A percentile compares a stretch with the other conserved stretches of the same genome.
Conservation (phyloP, 2,888 invertebrate species). For the Mellilla xanthometata region DNA sequence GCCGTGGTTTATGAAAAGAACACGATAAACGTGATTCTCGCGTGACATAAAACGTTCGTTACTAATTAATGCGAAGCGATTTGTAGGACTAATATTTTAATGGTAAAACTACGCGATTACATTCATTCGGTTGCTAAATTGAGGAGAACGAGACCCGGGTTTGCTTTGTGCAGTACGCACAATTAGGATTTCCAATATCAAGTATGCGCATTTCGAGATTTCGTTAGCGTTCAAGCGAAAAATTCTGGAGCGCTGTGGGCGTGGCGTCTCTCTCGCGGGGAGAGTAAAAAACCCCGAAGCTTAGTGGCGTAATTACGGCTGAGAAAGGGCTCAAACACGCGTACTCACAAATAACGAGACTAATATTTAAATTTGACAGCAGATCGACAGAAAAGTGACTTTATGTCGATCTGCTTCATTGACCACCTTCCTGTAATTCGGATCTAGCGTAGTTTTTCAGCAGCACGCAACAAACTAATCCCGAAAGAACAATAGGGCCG, state of each 20-base stretch:
- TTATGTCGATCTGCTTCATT: slow-evolving; percentile 64
- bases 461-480: slow-evolving; percentile 49
- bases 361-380: no score
- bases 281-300: slow-evolving; percentile 59
- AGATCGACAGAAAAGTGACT: no score
- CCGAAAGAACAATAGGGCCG: slow-evolving; percentile 51
- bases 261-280: slow-evolving; percentile 38
- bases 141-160: slow-evolving; percentile 36
- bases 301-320: slow-evolving; percentile 65
- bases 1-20: slow-evolving; percentile 45
- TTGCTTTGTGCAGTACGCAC: slow-evolving; percentile 38
- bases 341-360: slow-evolving; percentile 67
- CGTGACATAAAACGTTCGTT: slow-evolving; percentile 54
- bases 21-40: slow-evolving; percentile 50
- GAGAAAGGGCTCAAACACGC: slow-evolving; percentile 57
- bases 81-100: slow-evolving; percentile 53
- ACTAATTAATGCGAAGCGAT: slow-evolving; percentile 61
- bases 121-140: slow-evolving; percentile 45
- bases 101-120: slow-evolving; percentile 47
- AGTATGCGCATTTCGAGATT: slow-evolving; percentile 49
- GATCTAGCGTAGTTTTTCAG: slow-evolving; percentile 41
- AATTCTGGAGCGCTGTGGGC: slow-evolving; percentile 43
- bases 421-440: slow-evolving; percentile 31
- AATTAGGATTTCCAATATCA: slow-evolving; percentile 55
- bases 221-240: slow-evolving; percentile 50